phyloP scores from a whole-genome alignment of 2,888 invertebrate species.

The Acanthosepion lycidas region DNA sequence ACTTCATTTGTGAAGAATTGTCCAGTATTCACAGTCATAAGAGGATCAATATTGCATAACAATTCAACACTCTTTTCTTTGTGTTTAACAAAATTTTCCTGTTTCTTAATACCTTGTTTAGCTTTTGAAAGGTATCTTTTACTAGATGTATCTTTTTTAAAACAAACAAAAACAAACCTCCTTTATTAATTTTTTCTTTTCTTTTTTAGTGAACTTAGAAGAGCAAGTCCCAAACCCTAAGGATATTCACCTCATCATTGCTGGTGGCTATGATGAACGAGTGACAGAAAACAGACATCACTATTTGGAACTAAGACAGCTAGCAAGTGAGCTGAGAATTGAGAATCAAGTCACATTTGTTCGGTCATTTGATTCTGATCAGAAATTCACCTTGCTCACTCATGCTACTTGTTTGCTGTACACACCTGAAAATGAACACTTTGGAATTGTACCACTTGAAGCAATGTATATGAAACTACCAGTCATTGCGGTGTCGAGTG shows the following conservation, averaged over 20 bases:
- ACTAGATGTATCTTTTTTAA: neutral
- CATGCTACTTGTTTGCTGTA: slow-evolving; percentile 88
- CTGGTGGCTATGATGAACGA: slow-evolving; percentile 95
- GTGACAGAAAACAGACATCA: slow-evolving; percentile 91
- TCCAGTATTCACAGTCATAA: too few species aligned
- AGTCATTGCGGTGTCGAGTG: slow-evolving; percentile 94
- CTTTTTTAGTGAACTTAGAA: slow-evolving; percentile 60
- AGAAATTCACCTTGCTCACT: slow-evolving; percentile 87
- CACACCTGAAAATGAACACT: slow-evolving; percentile 97
- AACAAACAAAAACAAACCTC: too few species aligned
- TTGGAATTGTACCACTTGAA: slow-evolving; percentile 99
- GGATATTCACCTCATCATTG: slow-evolving; percentile 87
- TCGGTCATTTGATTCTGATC: slow-evolving; percentile 88
- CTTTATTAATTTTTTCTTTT: neutral
- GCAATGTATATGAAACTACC: slow-evolving; percentile 96
- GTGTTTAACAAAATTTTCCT: too few species aligned
- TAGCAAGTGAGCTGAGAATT: slow-evolving; percentile 78
- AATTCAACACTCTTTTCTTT: too few species aligned
- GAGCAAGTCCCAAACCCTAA: slow-evolving; percentile 53
- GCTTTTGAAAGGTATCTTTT: too few species aligned
- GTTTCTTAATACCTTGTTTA: too few species aligned
- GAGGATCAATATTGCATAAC: too few species aligned
- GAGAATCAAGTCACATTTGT: slow-evolving; percentile 85
- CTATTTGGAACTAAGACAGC: slow-evolving; percentile 83
- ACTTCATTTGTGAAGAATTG: too few species aligned